These are phyloP conservation scores for Cotesia congregata DNA, from an alignment of 2,888 invertebrate species.

Conservation along the genomic window DNA sequence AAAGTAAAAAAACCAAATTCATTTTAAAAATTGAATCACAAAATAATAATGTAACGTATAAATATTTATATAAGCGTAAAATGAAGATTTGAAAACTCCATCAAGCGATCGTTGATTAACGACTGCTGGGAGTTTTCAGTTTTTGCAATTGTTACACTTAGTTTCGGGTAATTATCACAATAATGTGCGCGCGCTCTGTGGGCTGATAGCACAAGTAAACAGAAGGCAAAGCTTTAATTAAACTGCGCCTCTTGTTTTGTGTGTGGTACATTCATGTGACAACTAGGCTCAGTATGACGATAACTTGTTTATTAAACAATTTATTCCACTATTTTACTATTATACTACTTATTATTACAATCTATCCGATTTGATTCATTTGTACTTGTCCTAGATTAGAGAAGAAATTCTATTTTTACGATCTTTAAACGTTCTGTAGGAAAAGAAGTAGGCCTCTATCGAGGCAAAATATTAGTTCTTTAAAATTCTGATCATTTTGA, in stretches of 20 bases:
- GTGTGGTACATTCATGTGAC: conserved; percentile 48
- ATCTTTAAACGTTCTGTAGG: too few species aligned
- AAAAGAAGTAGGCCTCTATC: too few species aligned
- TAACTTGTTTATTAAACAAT: conserved; percentile 45
- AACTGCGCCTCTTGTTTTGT: conserved; percentile 44
- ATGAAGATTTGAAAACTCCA: conserved; percentile 11
- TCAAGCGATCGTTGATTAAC: conserved; percentile 26
- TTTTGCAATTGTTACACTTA: conserved; percentile 25
- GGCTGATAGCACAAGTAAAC: conserved; percentile 50
- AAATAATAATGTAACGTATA: background rate
- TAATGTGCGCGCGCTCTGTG: conserved; percentile 34
- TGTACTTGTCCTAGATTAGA: too few species aligned
- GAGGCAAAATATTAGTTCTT: too few species aligned
- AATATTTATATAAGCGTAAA: background rate
- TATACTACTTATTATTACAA: background rate
- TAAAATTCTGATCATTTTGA: too few species aligned
- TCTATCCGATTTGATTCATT: conserved; percentile 14
- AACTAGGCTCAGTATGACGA: conserved; percentile 39
- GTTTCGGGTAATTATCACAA: conserved; percentile 26
- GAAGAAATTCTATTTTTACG: too few species aligned
- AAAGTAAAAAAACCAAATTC: conserved; percentile 14
- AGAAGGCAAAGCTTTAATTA: conserved; percentile 48
- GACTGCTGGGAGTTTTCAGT: conserved; percentile 25
- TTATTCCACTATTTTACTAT: conserved; percentile 17
- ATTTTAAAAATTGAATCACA: conserved; percentile 3